phyloP scores from a whole-genome alignment of 2,888 invertebrate genomes.

The Crepidodera aurea region DNA sequence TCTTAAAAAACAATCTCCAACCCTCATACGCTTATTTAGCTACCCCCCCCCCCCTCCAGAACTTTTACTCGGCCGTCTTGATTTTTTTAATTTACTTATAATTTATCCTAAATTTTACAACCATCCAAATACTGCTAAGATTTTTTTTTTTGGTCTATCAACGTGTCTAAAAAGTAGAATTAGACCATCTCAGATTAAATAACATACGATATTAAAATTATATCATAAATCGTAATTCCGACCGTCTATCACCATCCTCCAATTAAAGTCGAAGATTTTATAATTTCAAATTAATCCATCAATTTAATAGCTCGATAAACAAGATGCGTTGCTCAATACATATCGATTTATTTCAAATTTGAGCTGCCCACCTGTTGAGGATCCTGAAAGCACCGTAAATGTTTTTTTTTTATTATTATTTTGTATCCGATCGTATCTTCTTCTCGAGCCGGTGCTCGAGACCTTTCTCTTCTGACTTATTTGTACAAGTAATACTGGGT shows the following conservation, averaged over 20 bases:
- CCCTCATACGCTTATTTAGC: no score
- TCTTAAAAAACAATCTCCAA: no score
- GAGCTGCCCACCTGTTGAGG: neutral
- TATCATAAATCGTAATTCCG: neutral
- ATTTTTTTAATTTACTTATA: no score
- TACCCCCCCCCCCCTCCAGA: no score
- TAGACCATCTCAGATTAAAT: neutral
- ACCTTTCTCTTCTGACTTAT: constrained; percentile 9
- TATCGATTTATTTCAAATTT: neutral
- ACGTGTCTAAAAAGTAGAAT: no score
- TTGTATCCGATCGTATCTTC: constrained; percentile 2
- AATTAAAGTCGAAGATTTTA: neutral
- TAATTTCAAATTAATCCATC: neutral
- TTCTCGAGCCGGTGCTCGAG: neutral
- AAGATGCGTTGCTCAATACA: neutral
- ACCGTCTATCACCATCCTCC: no score
- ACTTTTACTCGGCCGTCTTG: no score
- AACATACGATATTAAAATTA: neutral
- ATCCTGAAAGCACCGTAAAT: constrained; percentile 7
- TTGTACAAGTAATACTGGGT: neutral
- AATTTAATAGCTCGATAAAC: neutral
- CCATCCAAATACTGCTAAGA: no score
- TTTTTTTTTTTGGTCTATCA: no score
- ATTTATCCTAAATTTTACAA: no score
- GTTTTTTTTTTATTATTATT: neutral